Percentiles rank a stretch among this genome's conserved stretches.
These are phyloP conservation scores for Naja naja DNA, from an alignment of 2,113 vertebrate species.

Conservation along the genomic window DNA sequence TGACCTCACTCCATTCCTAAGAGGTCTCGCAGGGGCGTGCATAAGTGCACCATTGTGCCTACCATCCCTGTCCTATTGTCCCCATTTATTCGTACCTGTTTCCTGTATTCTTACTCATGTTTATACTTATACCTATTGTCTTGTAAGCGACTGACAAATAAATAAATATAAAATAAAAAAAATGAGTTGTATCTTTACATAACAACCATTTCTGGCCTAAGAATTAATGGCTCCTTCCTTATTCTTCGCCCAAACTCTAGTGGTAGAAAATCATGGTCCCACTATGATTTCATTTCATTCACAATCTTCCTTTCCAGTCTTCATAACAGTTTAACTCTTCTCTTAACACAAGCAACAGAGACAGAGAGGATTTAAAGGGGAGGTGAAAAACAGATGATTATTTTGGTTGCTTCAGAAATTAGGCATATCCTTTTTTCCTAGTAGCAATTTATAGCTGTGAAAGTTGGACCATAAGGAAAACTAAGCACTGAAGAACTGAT, in stretches of 20 bases:
- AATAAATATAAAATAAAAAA: too few relatives aligned
- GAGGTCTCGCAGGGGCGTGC: too few relatives aligned
- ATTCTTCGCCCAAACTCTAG: background rate
- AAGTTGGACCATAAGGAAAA: background rate
- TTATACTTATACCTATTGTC: too few relatives aligned
- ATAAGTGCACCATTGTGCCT: too few relatives aligned
- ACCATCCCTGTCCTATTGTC: too few relatives aligned
- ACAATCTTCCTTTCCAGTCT: background rate
- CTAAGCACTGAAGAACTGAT: background rate
- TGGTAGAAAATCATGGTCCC: background rate
- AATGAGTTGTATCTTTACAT: background rate
- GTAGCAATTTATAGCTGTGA: background rate
- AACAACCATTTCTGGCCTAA: background rate
- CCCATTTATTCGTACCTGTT: too few relatives aligned
- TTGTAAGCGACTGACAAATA: too few relatives aligned
- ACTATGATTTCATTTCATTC: background rate
- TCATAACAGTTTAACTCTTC: background rate
- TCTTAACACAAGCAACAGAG: background rate
- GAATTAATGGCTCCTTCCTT: background rate
- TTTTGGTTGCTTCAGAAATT: background rate
- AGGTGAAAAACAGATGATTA: background rate
- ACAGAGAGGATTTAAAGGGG: background rate
- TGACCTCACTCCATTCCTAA: too few relatives aligned
- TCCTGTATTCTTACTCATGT: too few relatives aligned
- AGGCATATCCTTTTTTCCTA: background rate